Conservation (phyloP, 2,797 vertebrate species). For the Euthynnus affinis region DNA sequence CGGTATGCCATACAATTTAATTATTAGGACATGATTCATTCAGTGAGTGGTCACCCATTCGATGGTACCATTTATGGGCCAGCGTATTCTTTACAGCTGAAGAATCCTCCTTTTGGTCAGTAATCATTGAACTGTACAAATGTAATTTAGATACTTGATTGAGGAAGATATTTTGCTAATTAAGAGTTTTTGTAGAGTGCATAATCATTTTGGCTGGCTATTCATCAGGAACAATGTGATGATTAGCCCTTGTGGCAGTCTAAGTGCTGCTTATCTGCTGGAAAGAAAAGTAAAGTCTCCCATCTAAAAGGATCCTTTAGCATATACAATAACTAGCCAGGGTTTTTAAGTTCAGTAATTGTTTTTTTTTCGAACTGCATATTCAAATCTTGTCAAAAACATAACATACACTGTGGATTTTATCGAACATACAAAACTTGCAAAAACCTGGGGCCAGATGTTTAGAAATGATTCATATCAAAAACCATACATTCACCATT, state of each 20-base stretch:
- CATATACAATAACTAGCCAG: slow-evolving; percentile 47
- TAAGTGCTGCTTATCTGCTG: slow-evolving; percentile 70
- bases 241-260: slow-evolving; percentile 76
- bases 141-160: slow-evolving; percentile 85
- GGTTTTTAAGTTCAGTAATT: neutral
- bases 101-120: slow-evolving; percentile 81
- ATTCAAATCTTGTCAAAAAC: slow-evolving; percentile 21
- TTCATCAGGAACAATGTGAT: slow-evolving; percentile 85
- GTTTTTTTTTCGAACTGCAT: neutral
- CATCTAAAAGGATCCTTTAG: slow-evolving; percentile 55
- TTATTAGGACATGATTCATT: slow-evolving; percentile 87
- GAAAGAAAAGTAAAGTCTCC: slow-evolving; percentile 67
- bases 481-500: neutral
- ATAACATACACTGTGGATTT: slow-evolving; percentile 2
- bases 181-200: slow-evolving; percentile 82
- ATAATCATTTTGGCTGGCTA: slow-evolving; percentile 82
- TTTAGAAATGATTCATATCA: neutral
- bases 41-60: slow-evolving; percentile 84
- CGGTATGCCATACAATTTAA: slow-evolving; percentile 86
- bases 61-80: slow-evolving; percentile 79
- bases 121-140: slow-evolving; percentile 85
- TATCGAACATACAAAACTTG: slow-evolving; percentile 5
- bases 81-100: slow-evolving; percentile 76
- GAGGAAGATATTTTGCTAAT: slow-evolving; percentile 82
- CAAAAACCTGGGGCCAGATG: neutral